phyloP scores from a whole-genome alignment of 2,113 vertebrate species.

The Pycnonotus jocosus region DNA sequence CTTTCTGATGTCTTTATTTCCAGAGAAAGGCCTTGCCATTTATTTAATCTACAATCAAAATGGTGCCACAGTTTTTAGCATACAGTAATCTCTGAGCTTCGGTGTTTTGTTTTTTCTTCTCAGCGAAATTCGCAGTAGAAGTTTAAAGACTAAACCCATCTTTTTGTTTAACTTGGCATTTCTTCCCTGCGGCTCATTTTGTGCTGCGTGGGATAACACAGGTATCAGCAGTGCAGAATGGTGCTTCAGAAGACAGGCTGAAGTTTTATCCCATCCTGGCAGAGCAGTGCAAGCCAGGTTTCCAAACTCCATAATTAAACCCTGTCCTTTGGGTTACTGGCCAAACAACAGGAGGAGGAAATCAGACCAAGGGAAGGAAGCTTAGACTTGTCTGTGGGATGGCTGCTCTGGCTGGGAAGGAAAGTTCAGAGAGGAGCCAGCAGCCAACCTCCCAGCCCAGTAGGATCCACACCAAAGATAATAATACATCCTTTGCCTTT shows the following conservation, averaged over 20 bases:
- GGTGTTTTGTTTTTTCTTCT: not conserved
- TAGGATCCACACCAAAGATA: conserved; percentile 64
- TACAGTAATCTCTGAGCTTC: not conserved
- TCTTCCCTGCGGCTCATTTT: not conserved
- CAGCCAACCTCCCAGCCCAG: conserved; percentile 46
- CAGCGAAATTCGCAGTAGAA: not conserved
- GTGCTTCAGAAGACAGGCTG: not conserved
- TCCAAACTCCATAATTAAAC: conserved; percentile 33
- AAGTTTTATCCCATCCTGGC: conserved; percentile 33
- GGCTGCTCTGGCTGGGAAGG: conserved; percentile 49
- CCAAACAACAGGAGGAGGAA: conserved; percentile 38
- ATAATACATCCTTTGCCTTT: conserved; percentile 55
- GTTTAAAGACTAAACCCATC: not conserved
- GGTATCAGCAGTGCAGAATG: not conserved
- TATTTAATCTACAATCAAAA: not conserved
- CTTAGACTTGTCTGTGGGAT: conserved; percentile 44
- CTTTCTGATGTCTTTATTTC: not conserved
- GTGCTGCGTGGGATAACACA: not conserved
- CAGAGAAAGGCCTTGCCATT: not conserved
- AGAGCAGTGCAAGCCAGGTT: not conserved
- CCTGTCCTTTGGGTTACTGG: conserved; percentile 40
- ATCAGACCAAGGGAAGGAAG: conserved; percentile 49
- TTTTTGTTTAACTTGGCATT: conserved; percentile 29
- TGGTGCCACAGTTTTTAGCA: not conserved
- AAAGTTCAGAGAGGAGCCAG: conserved; percentile 52